These are phyloP conservation scores for Bombus sibiricus DNA, from an alignment of 1,140 invertebrate species.

Conservation along the genomic window DNA sequence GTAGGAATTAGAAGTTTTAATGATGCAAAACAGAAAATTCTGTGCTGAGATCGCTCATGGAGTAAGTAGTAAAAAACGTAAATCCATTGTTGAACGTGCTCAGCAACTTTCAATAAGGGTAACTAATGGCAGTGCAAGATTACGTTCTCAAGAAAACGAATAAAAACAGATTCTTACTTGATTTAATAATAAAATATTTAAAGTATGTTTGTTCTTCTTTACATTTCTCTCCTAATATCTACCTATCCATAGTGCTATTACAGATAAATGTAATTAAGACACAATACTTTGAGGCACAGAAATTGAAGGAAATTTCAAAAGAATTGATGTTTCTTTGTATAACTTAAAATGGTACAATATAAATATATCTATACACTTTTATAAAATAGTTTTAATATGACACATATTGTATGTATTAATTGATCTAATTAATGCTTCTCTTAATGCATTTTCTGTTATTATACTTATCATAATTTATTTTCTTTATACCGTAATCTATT, in stretches of 20 bases:
- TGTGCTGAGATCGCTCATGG: constrained; percentile 98
- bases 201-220: constrained; percentile 34
- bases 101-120: constrained; percentile 97
- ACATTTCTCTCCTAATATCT: not conserved
- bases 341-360: too few relatives aligned
- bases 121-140: constrained; percentile 97
- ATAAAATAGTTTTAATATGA: too few relatives aligned
- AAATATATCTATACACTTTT: too few relatives aligned
- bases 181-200: constrained; percentile 67
- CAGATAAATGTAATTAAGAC: not conserved
- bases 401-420: too few relatives aligned
- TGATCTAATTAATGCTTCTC: too few relatives aligned
- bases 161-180: constrained; percentile 84
- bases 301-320: too few relatives aligned
- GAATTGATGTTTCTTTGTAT: too few relatives aligned
- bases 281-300: too few relatives aligned
- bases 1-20: constrained; percentile 98
- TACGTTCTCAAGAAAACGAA: constrained; percentile 99
- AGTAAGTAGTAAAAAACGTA: constrained; percentile 98
- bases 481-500: too few relatives aligned
- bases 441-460: too few relatives aligned
- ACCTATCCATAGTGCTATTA: not conserved
- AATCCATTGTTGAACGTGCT: constrained; percentile 97
- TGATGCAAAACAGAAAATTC: constrained; percentile 99
- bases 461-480: too few relatives aligned